Percentiles rank a stretch among this genome's conserved stretches.
These are phyloP conservation scores for Drosophila sproati DNA, from an alignment of 1,140 invertebrate species.

Conservation along the genomic window DNA sequence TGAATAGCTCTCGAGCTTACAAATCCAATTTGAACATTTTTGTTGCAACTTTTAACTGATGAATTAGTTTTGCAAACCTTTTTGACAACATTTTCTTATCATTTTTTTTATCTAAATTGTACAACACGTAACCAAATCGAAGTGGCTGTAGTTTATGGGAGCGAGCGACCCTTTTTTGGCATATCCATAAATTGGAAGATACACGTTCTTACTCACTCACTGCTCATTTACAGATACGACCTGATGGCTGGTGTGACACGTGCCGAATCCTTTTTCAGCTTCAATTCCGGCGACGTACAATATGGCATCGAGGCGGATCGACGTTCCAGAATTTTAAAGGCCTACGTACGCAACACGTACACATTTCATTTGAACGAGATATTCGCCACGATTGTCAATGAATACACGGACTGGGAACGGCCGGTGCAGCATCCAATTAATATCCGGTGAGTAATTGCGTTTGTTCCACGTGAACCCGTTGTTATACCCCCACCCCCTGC, in stretches of 20 bases:
- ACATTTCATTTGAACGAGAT: slow-evolving; percentile 94
- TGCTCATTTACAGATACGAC: slow-evolving; percentile 89
- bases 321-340: slow-evolving; percentile 94
- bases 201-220: slow-evolving; percentile 34
- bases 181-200: slow-evolving; percentile 7
- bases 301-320: slow-evolving; percentile 96
- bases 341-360: slow-evolving; percentile 97
- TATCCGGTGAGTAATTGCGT: slow-evolving; percentile 88
- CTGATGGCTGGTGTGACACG: slow-evolving; percentile 96
- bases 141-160: neutral
- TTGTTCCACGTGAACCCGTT: slow-evolving; percentile 55
- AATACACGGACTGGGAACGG: slow-evolving; percentile 98
- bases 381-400: slow-evolving; percentile 95
- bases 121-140: neutral
- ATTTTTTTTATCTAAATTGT: slow-evolving; percentile 8
- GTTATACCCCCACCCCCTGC: slow-evolving; percentile 14
- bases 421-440: slow-evolving; percentile 96
- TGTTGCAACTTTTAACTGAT: slow-evolving; percentile 21
- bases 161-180: neutral
- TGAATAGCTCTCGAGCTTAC: slow-evolving; percentile 43
- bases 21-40: slow-evolving; percentile 20
- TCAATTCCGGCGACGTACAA: slow-evolving; percentile 95
- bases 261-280: slow-evolving; percentile 94
- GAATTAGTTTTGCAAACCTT: slow-evolving; percentile 30
- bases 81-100: slow-evolving; percentile 34